phyloP scores from a whole-genome alignment of 1,140 invertebrate species.

The Eriocheir sinensis region DNA sequence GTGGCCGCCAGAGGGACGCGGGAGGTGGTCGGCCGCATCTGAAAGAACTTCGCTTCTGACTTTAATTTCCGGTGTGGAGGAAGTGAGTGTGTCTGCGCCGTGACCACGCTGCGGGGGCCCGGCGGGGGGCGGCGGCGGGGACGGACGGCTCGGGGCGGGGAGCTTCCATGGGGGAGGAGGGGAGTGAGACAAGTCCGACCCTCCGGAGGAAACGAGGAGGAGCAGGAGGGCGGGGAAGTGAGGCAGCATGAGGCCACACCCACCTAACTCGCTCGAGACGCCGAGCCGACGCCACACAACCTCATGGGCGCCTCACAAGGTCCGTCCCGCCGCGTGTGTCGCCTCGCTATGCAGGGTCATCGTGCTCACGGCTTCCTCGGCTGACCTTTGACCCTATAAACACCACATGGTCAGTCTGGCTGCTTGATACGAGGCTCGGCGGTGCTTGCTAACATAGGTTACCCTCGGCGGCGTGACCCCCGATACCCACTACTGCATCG shows the following conservation, averaged over 20 bases:
- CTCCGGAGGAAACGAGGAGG: constrained; percentile 54
- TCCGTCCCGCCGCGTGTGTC: neutral
- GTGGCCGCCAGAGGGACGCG: neutral
- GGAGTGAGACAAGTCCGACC: constrained; percentile 33
- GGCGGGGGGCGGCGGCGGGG: neutral
- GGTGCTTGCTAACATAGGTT: neutral
- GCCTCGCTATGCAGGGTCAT: neutral
- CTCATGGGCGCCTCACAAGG: neutral
- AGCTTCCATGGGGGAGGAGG: neutral
- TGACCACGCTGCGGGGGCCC: neutral
- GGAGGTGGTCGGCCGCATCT: neutral
- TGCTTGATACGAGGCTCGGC: neutral
- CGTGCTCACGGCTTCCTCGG: neutral
- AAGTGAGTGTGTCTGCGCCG: neutral
- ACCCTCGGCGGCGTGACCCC: neutral
- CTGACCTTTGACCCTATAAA: neutral
- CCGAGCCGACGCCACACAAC: constrained; percentile 42
- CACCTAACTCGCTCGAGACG: constrained; percentile 49
- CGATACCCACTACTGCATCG: neutral
- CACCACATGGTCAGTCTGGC: neutral
- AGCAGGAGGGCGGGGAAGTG: constrained; percentile 63
- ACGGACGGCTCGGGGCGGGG: constrained; percentile 7
- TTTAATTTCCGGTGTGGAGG: constrained; percentile 48
- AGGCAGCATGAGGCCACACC: constrained; percentile 66
- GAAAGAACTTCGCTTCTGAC: neutral